These are phyloP conservation scores for Pachypanchax playfairii DNA, from an alignment of 2,113 vertebrate species.

Conservation along the genomic window DNA sequence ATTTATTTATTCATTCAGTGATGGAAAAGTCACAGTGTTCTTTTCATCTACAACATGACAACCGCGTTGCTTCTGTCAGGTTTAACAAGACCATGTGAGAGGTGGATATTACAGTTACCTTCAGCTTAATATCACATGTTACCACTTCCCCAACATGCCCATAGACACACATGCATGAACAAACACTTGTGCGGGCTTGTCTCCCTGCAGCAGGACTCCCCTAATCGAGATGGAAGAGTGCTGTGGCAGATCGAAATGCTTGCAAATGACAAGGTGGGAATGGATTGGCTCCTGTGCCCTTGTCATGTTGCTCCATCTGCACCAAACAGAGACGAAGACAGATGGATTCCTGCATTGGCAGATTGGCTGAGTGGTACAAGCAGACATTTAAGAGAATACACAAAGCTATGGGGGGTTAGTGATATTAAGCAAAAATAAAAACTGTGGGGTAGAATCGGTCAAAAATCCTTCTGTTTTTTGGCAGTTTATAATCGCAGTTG, in stretches of 20 bases:
- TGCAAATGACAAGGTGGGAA: conserved; percentile 76
- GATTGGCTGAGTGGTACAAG: conserved; percentile 23
- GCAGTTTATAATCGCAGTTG: not conserved
- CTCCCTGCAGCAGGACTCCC: conserved; percentile 72
- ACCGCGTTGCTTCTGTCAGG: conserved; percentile 76
- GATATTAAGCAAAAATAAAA: not conserved
- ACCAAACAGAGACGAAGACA: conserved; percentile 60
- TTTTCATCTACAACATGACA: conserved; percentile 81
- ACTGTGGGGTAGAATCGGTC: not conserved
- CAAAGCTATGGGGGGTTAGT: conserved; percentile 3
- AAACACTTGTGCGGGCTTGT: conserved; percentile 50
- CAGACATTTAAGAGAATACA: conserved; percentile 36
- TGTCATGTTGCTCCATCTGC: conserved; percentile 72
- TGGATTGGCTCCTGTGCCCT: conserved; percentile 74
- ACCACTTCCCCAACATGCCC: conserved; percentile 19
- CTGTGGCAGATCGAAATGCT: conserved; percentile 72
- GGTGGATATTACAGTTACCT: conserved; percentile 64
- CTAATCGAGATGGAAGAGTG: conserved; percentile 83
- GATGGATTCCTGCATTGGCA: conserved; percentile 54
- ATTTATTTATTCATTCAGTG: conserved; percentile 58
- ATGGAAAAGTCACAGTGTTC: conserved; percentile 33
- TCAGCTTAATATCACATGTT: conserved; percentile 74
- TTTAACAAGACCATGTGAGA: conserved; percentile 29
- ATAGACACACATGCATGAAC: conserved; percentile 14
- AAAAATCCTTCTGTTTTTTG: conserved; percentile 5